A percentile compares a stretch with the other conserved stretches of the same genome.
Evolutionary conservation across 2,797 vertebrate species (phyloP).

Genomic region (Pseudopleuronectes americanus): DNA sequence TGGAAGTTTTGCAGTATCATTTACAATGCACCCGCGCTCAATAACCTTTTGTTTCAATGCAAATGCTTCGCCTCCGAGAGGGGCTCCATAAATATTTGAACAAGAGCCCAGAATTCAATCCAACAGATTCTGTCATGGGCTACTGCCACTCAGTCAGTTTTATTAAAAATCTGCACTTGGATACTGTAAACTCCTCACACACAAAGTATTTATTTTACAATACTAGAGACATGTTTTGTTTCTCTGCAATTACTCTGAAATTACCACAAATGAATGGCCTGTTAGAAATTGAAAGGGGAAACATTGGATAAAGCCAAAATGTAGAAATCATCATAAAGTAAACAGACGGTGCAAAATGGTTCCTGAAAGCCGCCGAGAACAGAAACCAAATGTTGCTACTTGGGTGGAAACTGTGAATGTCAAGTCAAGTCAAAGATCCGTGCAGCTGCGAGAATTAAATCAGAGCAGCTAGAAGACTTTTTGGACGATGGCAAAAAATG

Average conservation of each 20-base stretch:
- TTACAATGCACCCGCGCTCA: slow-evolving; percentile 82
- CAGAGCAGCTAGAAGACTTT: slow-evolving; percentile 23
- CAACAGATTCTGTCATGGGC: slow-evolving; percentile 55
- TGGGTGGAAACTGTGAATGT: slow-evolving; percentile 20
- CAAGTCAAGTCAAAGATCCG: slow-evolving; percentile 27
- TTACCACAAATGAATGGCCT: slow-evolving; percentile 7
- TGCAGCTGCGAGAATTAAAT: slow-evolving; percentile 35
- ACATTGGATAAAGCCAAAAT: slow-evolving; percentile 6
- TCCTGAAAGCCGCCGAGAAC: slow-evolving; percentile 9
- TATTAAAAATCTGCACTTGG: slow-evolving; percentile 56
- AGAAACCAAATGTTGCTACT: slow-evolving; percentile 37
- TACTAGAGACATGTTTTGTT: neutral
- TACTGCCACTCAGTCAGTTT: slow-evolving; percentile 52
- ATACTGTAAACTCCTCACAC: slow-evolving; percentile 27
- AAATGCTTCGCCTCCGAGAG: slow-evolving; percentile 79
- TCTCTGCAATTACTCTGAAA: slow-evolving; percentile 12
- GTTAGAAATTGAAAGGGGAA: neutral
- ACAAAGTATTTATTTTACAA: slow-evolving; percentile 13
- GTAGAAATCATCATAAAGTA: slow-evolving; percentile 2
- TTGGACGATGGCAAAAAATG: slow-evolving; percentile 22
- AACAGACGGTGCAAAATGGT: neutral
- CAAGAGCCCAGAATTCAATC: slow-evolving; percentile 73
- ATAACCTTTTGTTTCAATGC: slow-evolving; percentile 87
- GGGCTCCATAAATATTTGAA: slow-evolving; percentile 86
- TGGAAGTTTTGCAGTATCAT: slow-evolving; percentile 84